These are phyloP conservation scores for Otus sunia DNA, from an alignment of 2,113 vertebrate genomes.

Conservation along the genomic window DNA sequence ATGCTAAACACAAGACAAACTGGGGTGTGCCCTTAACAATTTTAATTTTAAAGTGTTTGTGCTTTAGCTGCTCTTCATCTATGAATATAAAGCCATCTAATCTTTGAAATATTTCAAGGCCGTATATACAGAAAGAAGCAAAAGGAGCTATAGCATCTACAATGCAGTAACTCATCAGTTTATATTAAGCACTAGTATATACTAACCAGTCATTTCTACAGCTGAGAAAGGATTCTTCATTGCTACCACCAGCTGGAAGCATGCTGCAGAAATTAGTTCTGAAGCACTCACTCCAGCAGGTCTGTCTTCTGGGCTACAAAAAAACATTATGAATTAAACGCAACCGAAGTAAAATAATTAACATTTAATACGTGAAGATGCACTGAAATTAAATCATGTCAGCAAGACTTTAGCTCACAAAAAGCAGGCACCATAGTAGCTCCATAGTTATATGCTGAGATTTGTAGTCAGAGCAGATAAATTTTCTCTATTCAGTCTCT, in stretches of 20 bases:
- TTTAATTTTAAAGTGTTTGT: background rate
- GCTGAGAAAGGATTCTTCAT: constrained; percentile 61
- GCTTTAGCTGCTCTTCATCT: background rate
- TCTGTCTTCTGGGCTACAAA: constrained; percentile 74
- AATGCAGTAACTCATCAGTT: background rate
- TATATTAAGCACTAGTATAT: background rate
- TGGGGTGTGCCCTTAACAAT: background rate
- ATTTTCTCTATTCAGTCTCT: background rate
- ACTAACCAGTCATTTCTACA: constrained; percentile 74
- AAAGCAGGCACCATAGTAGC: background rate
- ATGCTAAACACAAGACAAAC: background rate
- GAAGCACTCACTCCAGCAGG: constrained; percentile 62
- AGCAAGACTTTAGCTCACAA: background rate
- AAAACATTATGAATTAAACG: constrained; percentile 3
- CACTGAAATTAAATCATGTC: background rate
- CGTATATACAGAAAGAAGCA: background rate
- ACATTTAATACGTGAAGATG: background rate
- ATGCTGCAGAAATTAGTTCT: constrained; percentile 58
- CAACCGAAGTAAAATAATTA: background rate
- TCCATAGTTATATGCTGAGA: background rate
- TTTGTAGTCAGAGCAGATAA: background rate
- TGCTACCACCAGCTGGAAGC: constrained; percentile 45
- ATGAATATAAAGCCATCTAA: background rate
- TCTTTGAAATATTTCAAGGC: background rate
- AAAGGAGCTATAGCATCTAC: background rate